Evolutionary conservation across 1,140 invertebrate species (phyloP), one percentile per base, ranked within the genome.

Genomic region (Aphidius gifuensis): DNA sequence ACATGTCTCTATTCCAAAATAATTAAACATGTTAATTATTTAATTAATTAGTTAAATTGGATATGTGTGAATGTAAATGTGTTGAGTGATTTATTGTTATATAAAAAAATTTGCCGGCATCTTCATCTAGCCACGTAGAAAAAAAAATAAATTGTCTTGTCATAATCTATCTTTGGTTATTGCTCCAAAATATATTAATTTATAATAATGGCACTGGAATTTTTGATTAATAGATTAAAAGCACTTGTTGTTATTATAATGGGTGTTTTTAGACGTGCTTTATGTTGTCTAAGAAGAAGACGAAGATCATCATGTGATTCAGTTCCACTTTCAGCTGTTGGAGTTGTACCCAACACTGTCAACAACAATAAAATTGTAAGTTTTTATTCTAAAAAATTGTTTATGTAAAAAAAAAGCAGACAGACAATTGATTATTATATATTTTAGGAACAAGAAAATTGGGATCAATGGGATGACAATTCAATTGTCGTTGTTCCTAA

Each of bases 281-380:
- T 85, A 70, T 85, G 83, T 67, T 85, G 84, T 69, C 75, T 85
- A 43, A 76, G 82, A 43, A 73, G 81, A 55, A 71, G 83, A 68
- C 74, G 83, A 71, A 74, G 80, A 66, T 77, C 76, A 4, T 84
- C 80, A 4, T 80, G 76, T 57, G 83, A 84, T 64, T 76, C 77
- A 0, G 79, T 83, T 32, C 83, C 83, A 0, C 71, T 85, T 50
- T 83, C 84, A 3, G 71, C 77, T 6, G 74, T 85, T 9, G 81
- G 81, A 38, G 76, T 83, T 23, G 70, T 84, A 47, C 76, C 82
- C 4, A 83, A 77, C 62, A 66, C 70, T n/a, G 44, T 59, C 42
- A 74, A 72, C 40, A 76, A 64, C 58, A 57, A 65, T 39, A 44
- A 57, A 58, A 70, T 73, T 32, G 53, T 60, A 21, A 51, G 59